Conservation (phyloP, 2,888 invertebrate genomes). For the Pediacus dermestoides region DNA sequence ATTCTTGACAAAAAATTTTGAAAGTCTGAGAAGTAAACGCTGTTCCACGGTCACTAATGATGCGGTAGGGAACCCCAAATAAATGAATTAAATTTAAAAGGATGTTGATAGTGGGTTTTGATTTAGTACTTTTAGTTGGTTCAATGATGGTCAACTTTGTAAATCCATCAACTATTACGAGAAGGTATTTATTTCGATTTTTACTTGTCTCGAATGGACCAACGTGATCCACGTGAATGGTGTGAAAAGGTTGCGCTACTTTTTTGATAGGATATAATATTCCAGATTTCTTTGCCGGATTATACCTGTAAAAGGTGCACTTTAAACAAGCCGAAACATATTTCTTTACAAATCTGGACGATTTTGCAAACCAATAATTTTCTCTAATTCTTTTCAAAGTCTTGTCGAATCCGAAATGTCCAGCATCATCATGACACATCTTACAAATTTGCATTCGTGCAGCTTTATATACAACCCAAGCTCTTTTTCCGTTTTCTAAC, state of each 20-base stretch:
- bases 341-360: slow-evolving; percentile 31
- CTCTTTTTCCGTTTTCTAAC: no score
- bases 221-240: no score
- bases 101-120: slow-evolving; percentile 1
- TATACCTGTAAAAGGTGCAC: slow-evolving; percentile 36
- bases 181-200: slow-evolving; percentile 19
- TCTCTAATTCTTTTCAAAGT: slow-evolving; percentile 7
- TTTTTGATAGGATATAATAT: slow-evolving; percentile 26
- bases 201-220: slow-evolving; percentile 22
- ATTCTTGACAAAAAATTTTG: slow-evolving; percentile 6
- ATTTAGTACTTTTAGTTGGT: slow-evolving; percentile 3
- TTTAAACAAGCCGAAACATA: slow-evolving; percentile 32
- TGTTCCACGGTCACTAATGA: slow-evolving; percentile 12
- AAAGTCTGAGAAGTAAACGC: slow-evolving; percentile 14
- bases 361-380: slow-evolving; percentile 22
- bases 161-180: slow-evolving; percentile 26
- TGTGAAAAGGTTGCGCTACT: no score
- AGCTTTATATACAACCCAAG: no score
- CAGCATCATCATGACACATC: slow-evolving; percentile 27
- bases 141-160: slow-evolving; percentile 20
- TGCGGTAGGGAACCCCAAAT: slow-evolving; percentile 9
- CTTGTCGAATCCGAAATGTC: slow-evolving; percentile 33
- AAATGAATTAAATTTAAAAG: slow-evolving; percentile 4
- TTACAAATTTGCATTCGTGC: slow-evolving; percentile 6
- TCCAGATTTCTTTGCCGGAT: slow-evolving; percentile 27